Evolutionary conservation across 1,140 invertebrate genomes (phyloP).

Genomic region (Maconellicoccus hirsutus): DNA sequence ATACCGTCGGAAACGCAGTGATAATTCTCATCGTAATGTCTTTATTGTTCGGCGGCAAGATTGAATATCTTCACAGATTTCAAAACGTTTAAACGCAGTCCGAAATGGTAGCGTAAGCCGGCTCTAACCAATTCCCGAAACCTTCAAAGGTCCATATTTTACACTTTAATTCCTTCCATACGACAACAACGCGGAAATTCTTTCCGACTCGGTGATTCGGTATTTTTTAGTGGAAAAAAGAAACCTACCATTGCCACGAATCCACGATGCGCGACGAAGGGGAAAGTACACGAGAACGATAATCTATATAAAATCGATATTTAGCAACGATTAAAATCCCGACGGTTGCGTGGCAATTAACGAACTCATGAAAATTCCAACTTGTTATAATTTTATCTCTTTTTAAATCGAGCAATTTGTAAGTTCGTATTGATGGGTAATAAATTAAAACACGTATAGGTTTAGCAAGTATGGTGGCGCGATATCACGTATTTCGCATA

Average conservation of each 20-base stretch:
- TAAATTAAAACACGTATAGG: neutral
- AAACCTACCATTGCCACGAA: too few species aligned
- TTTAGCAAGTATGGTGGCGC: neutral
- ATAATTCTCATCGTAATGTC: slow-evolving; percentile 20
- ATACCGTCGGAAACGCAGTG: neutral
- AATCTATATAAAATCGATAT: too few species aligned
- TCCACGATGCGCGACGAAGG: too few species aligned
- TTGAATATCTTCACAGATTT: neutral
- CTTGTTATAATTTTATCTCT: neutral
- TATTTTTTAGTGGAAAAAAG: too few species aligned
- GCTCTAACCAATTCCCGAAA: neutral
- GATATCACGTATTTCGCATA: neutral
- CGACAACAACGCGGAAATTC: neutral
- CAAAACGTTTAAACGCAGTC: too few species aligned
- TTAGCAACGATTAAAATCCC: too few species aligned
- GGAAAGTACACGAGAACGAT: too few species aligned
- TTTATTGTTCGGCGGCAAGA: slow-evolving; percentile 10
- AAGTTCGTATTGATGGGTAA: neutral
- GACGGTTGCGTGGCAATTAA: too few species aligned
- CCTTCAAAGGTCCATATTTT: slow-evolving; percentile 5
- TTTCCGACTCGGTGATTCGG: neutral
- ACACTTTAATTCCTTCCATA: slow-evolving; percentile 9
- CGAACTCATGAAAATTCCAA: neutral
- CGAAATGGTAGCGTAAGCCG: too few species aligned
- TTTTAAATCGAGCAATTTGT: slow-evolving; percentile 9